These are phyloP conservation scores for Pogoniulus pusillus DNA, from an alignment of 2,797 vertebrate genomes.

Conservation along the genomic window DNA sequence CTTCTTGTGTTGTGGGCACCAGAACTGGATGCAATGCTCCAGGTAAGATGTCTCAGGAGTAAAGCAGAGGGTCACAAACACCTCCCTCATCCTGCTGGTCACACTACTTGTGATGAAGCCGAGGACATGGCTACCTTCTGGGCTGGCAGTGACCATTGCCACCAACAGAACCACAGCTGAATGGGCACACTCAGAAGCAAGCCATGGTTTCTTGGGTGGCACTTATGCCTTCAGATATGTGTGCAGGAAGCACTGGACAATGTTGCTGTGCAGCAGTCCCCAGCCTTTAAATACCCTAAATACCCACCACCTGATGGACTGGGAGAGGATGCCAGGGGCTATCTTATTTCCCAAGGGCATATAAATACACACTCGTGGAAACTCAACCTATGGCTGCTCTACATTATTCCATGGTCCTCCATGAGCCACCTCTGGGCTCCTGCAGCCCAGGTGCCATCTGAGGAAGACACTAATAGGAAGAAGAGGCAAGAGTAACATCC, in stretches of 20 bases:
- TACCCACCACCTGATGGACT: background rate
- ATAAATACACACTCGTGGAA: background rate
- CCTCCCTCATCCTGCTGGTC: too few relatives aligned
- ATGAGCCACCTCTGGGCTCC: too few relatives aligned
- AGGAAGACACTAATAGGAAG: background rate
- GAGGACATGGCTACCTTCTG: too few relatives aligned
- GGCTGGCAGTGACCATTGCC: too few relatives aligned
- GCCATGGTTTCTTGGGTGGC: background rate
- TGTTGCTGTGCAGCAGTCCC: background rate
- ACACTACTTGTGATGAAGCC: too few relatives aligned
- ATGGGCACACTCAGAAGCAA: background rate
- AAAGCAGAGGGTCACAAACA: too few relatives aligned
- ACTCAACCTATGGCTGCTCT: background rate
- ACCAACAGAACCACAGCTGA: background rate
- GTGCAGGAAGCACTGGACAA: background rate
- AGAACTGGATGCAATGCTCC: too few relatives aligned
- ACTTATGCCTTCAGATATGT: background rate
- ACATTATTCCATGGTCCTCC: background rate
- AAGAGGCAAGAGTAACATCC: background rate
- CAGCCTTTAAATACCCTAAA: background rate
- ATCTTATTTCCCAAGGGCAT: conserved; percentile 27
- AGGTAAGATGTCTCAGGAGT: too few relatives aligned
- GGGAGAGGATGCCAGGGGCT: background rate
- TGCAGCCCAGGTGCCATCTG: background rate
- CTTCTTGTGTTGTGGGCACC: too few relatives aligned